Evolutionary conservation across 64 coral and sea anemone genomes (phyloP).

Genomic region (Montipora foliosa): DNA sequence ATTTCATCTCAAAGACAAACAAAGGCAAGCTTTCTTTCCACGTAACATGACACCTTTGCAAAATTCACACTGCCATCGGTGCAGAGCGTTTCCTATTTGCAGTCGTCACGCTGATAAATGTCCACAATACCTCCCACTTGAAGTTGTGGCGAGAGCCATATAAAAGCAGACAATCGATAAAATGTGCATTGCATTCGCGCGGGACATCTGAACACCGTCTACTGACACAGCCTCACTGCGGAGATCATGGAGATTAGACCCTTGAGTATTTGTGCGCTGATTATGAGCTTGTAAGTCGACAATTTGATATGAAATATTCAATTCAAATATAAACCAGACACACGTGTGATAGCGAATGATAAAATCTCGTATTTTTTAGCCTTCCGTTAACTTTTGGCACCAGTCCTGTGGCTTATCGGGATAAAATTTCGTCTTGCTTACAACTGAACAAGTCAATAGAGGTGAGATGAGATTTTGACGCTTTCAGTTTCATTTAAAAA

Average conservation of each 20-base stretch:
- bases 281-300: constrained; percentile 53
- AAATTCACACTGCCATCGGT: constrained; percentile 8
- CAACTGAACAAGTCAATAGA: constrained; percentile 5
- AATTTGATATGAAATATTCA: neutral
- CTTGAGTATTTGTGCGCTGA: constrained; percentile 14
- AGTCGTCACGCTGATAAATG: constrained; percentile 23
- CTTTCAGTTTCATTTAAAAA: too few relatives aligned
- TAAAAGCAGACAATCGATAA: constrained; percentile 28
- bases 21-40: constrained; percentile 17
- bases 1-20: constrained; percentile 21
- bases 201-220: neutral
- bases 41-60: constrained; percentile 27
- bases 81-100: constrained; percentile 4
- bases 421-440: neutral
- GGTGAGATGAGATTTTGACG: constrained; percentile 1
- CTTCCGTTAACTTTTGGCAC: constrained; percentile 3
- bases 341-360: constrained; percentile 32
- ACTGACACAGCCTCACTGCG: neutral
- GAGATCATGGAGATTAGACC: neutral
- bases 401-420: neutral
- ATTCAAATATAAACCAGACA: constrained; percentile 17
- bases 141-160: neutral
- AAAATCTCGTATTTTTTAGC: constrained; percentile 50
- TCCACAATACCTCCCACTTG: constrained; percentile 35
- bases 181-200: neutral